Evolutionary conservation across 1,140 invertebrate species (phyloP), one percentile per base, ranked within the genome.

Genomic region (Drosophila trapezifrons): DNA sequence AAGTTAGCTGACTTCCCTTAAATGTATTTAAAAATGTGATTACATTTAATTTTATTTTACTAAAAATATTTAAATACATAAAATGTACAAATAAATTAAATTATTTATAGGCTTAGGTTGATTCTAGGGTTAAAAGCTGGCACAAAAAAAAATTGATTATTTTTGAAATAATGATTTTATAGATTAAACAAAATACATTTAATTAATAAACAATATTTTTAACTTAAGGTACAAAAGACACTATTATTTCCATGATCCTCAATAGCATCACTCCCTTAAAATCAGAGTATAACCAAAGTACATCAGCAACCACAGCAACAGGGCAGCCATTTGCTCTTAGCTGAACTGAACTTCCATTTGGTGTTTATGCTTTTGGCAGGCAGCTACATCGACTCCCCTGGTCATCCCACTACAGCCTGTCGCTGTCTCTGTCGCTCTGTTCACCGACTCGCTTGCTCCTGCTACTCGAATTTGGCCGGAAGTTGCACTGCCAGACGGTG

Each of bases 311-410:
- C 66, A 60, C 35, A 79, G 45, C 46, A 80, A 46, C 45, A 59
- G 40, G 40, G 43, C 17, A 35, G 46, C 43, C 57, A 69, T 64
- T 67, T 59, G 52, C 70, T 40, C 32, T 76, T 76, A 62, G 64
- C 60, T 35, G 46, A 67, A 18, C 58, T 55, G 27, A 62, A 72
- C 46, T 79, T 87, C 66, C 82, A 86, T 79, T 86, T 87, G 84
- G 75, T 82, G 82, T 71, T 82, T 64, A 75, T 67, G 82, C 59
- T 73, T 62, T 54, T 80, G 70, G 77, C 58, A 71, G 59, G 54
- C 69, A 57, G 59, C 64, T 55, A 67, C 73, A 42, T 45, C 43
- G 20, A 37, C 55, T 59, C 25, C 62, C 62, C n/a, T 18, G 20
- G 25, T 17, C 46, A 38, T 55, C 62, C 59, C 32, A 66, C 49